Evolutionary conservation across 1,140 invertebrate species (phyloP).

Genomic region (Venturia canescens): DNA sequence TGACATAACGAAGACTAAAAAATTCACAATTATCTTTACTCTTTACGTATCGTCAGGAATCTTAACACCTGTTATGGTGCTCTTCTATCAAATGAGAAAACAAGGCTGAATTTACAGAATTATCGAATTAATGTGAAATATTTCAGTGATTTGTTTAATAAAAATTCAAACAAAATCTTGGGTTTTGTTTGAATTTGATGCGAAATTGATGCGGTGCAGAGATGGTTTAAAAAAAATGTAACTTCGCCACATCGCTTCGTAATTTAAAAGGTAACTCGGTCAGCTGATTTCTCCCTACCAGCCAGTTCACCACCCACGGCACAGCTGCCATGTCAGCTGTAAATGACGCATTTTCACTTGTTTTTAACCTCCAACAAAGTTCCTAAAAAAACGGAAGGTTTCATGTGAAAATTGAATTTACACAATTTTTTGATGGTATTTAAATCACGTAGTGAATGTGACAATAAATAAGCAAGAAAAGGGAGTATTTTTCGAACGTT

Average conservation of each 20-base stretch:
- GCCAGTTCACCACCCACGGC: not conserved
- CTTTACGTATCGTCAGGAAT: conserved; percentile 23
- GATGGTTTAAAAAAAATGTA: too few relatives aligned
- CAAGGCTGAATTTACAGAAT: conserved; percentile 11
- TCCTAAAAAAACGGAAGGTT: not conserved
- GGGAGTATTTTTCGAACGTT: not conserved
- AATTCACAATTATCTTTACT: conserved; percentile 25
- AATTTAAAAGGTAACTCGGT: not conserved
- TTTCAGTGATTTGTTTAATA: not conserved
- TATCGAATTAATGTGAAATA: not conserved
- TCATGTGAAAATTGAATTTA: not conserved
- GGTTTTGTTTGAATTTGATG: too few relatives aligned
- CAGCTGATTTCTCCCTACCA: not conserved
- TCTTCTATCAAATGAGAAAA: conserved; percentile 35
- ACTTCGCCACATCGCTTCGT: not conserved
- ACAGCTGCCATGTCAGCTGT: not conserved
- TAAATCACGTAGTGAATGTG: not conserved
- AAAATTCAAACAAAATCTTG: not conserved
- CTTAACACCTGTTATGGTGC: not conserved
- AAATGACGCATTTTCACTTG: too few relatives aligned
- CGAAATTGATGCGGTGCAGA: too few relatives aligned
- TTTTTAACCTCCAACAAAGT: conserved; percentile 5
- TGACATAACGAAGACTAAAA: conserved; percentile 15
- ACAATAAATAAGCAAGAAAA: not conserved
- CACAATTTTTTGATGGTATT: not conserved